Evolutionary conservation across 2,888 invertebrate genomes (phyloP), one percentile per base, ranked within the genome.

Genomic region (Keiferia lycopersicella): DNA sequence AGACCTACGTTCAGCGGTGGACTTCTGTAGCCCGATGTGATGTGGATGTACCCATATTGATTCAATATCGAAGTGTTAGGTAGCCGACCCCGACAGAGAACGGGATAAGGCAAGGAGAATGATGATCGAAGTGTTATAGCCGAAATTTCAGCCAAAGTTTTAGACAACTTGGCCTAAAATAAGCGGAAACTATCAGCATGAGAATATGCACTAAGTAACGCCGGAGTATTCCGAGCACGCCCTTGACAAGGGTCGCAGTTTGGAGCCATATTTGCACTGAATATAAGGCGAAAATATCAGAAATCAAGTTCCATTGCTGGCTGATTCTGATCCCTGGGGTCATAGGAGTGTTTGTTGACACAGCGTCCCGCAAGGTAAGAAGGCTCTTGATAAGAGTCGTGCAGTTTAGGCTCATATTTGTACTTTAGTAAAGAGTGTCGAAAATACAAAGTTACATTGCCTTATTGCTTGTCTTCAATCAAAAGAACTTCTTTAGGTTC

Each of bases 181-280:
- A 45, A 45, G n/a, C 45, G n/a, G n/a, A n/a, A n/a, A n/a, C 45
- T 45, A 45, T 50, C 26, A 53, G 62, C 61, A 61, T 67, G 65
- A 53, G 62, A 64, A 45, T 45, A 16, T 45, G 45, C 45, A 45
- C n/a, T 45, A 45, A 45, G 45, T 45, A 45, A 45, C 45, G 45
- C 0, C 45, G 16, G n/a, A n/a, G 45, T 45, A 45, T 45, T 16
- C 45, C n/a, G 45, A 45, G 16, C 45, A 45, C 45, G 45, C 45
- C 16, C 45, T 45, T 45, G 45, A 45, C 45, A 45, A 45, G 45
- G 45, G 45, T 45, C 45, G 45, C n/a, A 1, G 45, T 45, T 45
- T 45, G 45, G 16, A n/a, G 45, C 16, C 45, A 16, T 45, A 10
- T 45, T 45, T 41, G 2, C 41, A 41, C 41, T 41, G 45, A n/a